Percentiles rank a stretch among this genome's conserved stretches.
These are phyloP conservation scores for Schizopygopsis pylzovi DNA, from an alignment of 2,797 vertebrate species.

Conservation along the genomic window DNA sequence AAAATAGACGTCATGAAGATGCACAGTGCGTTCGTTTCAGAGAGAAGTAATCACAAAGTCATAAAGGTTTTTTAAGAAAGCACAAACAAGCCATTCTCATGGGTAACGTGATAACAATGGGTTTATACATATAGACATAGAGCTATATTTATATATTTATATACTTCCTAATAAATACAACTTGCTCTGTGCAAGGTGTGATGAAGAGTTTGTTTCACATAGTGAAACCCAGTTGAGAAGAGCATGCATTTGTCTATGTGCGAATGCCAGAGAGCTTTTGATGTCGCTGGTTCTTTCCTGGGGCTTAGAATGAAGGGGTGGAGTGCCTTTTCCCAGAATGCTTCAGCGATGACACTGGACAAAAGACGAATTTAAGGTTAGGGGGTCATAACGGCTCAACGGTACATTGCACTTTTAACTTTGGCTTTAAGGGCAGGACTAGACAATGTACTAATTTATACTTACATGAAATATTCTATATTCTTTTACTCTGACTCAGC, in stretches of 20 bases:
- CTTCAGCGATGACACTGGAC: conserved; percentile 67
- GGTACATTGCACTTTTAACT: conserved; percentile 21
- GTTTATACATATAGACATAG: conserved; percentile 76
- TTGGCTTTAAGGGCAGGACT: conserved; percentile 15
- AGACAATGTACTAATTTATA: conserved; percentile 41
- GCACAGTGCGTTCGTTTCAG: conserved; percentile 69
- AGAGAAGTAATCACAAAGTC: conserved; percentile 59
- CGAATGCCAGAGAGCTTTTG: conserved; percentile 71
- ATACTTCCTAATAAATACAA: conserved; percentile 78
- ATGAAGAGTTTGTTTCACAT: conserved; percentile 76
- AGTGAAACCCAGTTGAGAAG: conserved; percentile 79
- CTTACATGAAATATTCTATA: conserved; percentile 62
- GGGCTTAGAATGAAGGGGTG: conserved; percentile 68
- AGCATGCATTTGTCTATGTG: conserved; percentile 83
- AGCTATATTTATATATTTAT: conserved; percentile 61
- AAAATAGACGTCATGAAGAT: conserved; percentile 59
- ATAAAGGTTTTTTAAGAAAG: conserved; percentile 47
- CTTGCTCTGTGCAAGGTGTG: conserved; percentile 76
- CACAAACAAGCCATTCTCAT: conserved; percentile 73
- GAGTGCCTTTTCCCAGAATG: conserved; percentile 75
- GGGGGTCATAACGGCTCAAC: background rate
- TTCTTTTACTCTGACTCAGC: conserved; percentile 68
- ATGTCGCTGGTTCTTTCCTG: conserved; percentile 68
- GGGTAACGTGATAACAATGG: conserved; percentile 73
- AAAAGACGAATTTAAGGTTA: conserved; percentile 51